Evolutionary conservation across 2,888 invertebrate genomes (phyloP), one percentile per base, ranked within the genome.

Genomic region (Drosophila fulvimacula): DNA sequence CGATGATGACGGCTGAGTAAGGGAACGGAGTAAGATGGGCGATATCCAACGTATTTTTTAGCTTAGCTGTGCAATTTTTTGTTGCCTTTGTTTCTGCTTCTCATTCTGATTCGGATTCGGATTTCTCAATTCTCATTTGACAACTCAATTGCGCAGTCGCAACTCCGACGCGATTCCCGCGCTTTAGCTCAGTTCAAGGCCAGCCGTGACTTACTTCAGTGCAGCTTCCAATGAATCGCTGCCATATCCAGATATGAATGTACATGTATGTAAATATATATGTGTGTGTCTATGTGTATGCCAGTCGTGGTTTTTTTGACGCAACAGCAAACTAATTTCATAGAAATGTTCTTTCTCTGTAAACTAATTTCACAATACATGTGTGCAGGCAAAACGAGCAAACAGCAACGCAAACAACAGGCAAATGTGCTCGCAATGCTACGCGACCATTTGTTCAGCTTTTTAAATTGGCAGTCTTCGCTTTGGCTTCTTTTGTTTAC

Each of bases 131-230:
- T 49, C 61, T 51, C 53, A 78, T 34, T 76, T 82, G 70, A 73
- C 83, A 69, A 63, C 71, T 81, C 83, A 72, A 74, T 81, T 79
- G 82, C 86, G 83, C 77, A 86, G 69, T 67, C 86, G 83, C 64
- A 62, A 64, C 69, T 74, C 19, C 49, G 21, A 32, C 19, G 59
- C n/a, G 36, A 36, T 42, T 63, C 32, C 38, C 55, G 11, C 46
- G 10, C 30, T 46, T 46, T 3, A 48, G 53, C 30, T 55, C 58
- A 67, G 58, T 81, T 79, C 84, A 81, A 81, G 87, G 81, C 60
- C 64, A 67, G 38, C 30, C 52, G 39, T 52, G 68, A 69, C 68
- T 69, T 65, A 55, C 44, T 53, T 52, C 34, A 39, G 19, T n/a
- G 13, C n/a, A 30, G 51, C 44, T 38, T 51, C 52, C 30, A 39